phyloP scores from a whole-genome alignment of 2,113 vertebrate genomes.

The Otocyon megalotis region DNA sequence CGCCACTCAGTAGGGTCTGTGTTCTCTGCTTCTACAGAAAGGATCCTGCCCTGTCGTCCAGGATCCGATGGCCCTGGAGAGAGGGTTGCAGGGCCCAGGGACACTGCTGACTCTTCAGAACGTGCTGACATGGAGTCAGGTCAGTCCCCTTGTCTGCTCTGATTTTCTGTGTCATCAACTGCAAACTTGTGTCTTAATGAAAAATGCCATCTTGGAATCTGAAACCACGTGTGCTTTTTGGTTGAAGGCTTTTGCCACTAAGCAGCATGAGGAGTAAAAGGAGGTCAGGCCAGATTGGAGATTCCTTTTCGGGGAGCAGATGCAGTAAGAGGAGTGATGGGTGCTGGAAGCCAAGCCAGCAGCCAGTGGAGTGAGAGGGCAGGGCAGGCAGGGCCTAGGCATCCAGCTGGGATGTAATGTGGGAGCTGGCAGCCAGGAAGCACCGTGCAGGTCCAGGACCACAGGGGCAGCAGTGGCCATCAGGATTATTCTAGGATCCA shows the following conservation, averaged over 20 bases:
- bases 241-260: neutral
- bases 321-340: neutral
- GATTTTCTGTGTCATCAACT: neutral
- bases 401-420: accelerated
- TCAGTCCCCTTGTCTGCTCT: neutral
- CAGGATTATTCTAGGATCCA: neutral
- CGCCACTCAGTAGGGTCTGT: neutral
- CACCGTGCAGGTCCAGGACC: neutral
- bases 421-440: neutral
- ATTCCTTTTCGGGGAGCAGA: neutral
- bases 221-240: neutral
- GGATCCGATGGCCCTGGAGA: constrained; percentile 52
- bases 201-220: neutral
- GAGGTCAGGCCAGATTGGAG: neutral
- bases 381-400: neutral
- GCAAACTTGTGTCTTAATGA: neutral
- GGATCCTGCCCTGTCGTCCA: constrained; percentile 13
- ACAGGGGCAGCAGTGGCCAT: accelerated
- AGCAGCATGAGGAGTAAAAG: neutral
- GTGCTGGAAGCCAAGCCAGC: neutral
- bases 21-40: constrained; percentile 67
- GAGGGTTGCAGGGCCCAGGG: constrained; percentile 30
- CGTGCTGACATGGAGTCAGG: constrained; percentile 79
- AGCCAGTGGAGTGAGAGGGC: neutral
- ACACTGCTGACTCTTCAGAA: constrained; percentile 42